Evolutionary conservation across 2,888 invertebrate species (phyloP).

Genomic region (Trissoscelio sp.): DNA sequence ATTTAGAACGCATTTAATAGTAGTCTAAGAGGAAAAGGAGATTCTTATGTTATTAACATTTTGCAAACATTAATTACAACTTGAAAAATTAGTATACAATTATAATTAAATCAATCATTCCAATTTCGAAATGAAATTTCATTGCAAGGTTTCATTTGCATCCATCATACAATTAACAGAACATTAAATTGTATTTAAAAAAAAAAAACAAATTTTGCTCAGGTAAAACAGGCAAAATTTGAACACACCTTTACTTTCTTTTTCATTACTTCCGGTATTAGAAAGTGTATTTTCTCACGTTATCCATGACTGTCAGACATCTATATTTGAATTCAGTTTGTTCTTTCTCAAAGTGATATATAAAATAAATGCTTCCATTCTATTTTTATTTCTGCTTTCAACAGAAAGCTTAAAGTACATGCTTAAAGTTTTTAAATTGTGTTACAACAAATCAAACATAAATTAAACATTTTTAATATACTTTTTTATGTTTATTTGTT

Average conservation of each 20-base stretch:
- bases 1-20: conserved; percentile 14
- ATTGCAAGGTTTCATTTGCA: too few species aligned
- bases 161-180: too few species aligned
- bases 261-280: conserved; percentile 29
- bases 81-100: not conserved
- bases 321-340: conserved; percentile 24
- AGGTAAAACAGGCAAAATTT: conserved; percentile 11
- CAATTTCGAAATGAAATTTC: not conserved
- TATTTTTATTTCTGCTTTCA: conserved; percentile 27
- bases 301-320: conserved; percentile 4
- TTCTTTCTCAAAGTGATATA: conserved; percentile 9
- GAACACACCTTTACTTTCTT: conserved; percentile 28
- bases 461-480: too few species aligned
- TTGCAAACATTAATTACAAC: not conserved
- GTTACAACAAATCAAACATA: too few species aligned
- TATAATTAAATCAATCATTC: conserved; percentile 28
- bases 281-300: conserved; percentile 38
- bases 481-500: too few species aligned
- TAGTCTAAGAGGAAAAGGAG: not conserved
- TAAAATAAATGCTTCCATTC: conserved; percentile 6
- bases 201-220: too few species aligned
- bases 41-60: not conserved
- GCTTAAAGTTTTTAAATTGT: too few species aligned
- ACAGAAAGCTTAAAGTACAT: not conserved
- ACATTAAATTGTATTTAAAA: not conserved